Percentiles rank a stretch among this genome's conserved stretches.
phyloP scores from a whole-genome alignment of 1,140 invertebrate genomes.

The Dufourea novaeangliae region DNA sequence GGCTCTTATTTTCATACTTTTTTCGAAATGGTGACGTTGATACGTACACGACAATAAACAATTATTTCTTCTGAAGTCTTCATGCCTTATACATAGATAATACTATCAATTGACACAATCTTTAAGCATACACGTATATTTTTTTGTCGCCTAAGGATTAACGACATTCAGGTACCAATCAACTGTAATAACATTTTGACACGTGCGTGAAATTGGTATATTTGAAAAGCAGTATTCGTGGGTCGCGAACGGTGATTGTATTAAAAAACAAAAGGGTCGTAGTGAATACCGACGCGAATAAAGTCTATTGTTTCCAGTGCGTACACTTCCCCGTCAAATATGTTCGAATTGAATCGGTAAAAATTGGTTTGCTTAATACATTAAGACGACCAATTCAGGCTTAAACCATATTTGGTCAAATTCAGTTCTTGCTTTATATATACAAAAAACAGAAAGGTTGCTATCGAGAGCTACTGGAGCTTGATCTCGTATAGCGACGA shows the following conservation, averaged over 20 bases:
- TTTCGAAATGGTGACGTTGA: not conserved
- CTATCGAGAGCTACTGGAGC: conserved; percentile 90
- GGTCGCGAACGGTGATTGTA: conserved; percentile 9
- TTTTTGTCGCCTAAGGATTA: not conserved
- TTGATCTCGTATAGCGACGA: conserved; percentile 90
- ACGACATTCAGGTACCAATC: conserved; percentile 44
- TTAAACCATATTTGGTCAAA: conserved; percentile 36
- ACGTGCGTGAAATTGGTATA: conserved; percentile 60
- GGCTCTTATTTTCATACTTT: not conserved
- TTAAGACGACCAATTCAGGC: conserved; percentile 31
- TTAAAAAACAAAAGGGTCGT: conserved; percentile 20
- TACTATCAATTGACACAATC: conserved; percentile 29
- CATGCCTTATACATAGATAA: conserved; percentile 12
- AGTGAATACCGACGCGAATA: conserved; percentile 17
- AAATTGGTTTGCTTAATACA: conserved; percentile 44
- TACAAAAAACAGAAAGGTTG: conserved; percentile 48
- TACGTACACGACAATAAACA: conserved; percentile 8
- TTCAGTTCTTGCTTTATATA: conserved; percentile 50
- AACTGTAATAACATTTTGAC: conserved; percentile 51
- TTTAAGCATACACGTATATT: conserved; percentile 3
- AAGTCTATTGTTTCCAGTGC: conserved; percentile 23
- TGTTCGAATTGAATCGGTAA: conserved; percentile 34
- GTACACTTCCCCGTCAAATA: conserved; percentile 43
- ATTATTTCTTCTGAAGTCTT: conserved; percentile 43
- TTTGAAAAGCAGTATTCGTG: conserved; percentile 53